Evolutionary conservation across 2,888 invertebrate species (phyloP), one percentile per base, ranked within the genome.

Genomic region (Ethmia dodecea): DNA sequence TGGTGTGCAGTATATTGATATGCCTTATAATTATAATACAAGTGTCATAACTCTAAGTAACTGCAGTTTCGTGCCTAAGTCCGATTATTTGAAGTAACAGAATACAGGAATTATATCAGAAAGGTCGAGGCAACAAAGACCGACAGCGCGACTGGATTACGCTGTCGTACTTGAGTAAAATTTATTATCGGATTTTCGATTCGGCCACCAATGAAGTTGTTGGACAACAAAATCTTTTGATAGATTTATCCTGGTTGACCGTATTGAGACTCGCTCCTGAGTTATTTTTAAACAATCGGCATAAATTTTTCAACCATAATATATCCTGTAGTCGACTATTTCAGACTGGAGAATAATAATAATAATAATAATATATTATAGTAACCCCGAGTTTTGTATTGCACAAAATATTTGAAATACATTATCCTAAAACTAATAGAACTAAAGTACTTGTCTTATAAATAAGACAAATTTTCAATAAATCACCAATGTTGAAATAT

Each of bases 171-270:
- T 81, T 80, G 81, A 83, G 83, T 83, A 74, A 81, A 83, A 86
- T 86, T 86, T 86, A 86, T 86, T 81, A 80, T 84, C 76, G 81
- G 84, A 84, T 84, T 86, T 83, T 83, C 83, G 81, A 80, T 81
- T 81, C 79, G 84, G 83, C 84, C 84, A 86, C 84, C 84, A 83
- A 86, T 86, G 84, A 84, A 81, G 84, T 81, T 84, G 84, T 86
- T 79, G 80, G 81, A 83, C 83, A 80, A 83, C 83, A 83, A 83
- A 86, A 83, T 86, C 84, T 84, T 83, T 80, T 86, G 84, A 84
- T 86, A 84, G 83, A 86, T 84, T 83, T 83, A 84, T 86, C 83
- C 83, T 73, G 75, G 77, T 66, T 80, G 79, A 78, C 81, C 81
- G 79, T 76, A 78, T 83, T 80, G 79, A 79, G 74, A 73, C 62